phyloP scores from a whole-genome alignment of 2,888 invertebrate genomes.

The Tenthredo livida region DNA sequence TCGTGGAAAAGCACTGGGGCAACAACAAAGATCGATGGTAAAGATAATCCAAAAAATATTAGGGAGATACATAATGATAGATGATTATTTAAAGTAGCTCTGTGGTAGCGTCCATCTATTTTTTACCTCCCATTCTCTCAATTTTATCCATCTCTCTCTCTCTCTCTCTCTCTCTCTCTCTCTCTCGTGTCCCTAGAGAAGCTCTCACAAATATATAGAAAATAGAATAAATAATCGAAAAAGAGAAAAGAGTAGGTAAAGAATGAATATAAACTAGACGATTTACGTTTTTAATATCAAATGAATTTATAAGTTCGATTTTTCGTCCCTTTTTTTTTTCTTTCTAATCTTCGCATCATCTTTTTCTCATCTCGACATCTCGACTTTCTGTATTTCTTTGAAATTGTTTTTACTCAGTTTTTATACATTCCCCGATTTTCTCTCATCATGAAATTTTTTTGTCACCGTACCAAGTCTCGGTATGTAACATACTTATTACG shows the following conservation, averaged over 20 bases:
- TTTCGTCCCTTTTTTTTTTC: background rate
- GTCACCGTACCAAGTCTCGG: background rate
- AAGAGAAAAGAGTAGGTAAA: background rate
- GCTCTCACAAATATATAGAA: background rate
- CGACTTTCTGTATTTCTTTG: background rate
- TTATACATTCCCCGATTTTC: background rate
- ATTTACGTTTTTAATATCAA: background rate
- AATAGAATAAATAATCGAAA: background rate
- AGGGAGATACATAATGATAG: conserved; percentile 52
- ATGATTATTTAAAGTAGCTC: conserved; percentile 55
- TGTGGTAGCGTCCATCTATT: conserved; percentile 26
- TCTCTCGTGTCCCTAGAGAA: background rate
- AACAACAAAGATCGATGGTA: conserved; percentile 36
- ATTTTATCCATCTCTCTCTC: background rate
- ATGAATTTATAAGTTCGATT: background rate
- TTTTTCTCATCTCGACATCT: background rate
- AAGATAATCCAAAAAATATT: conserved; percentile 28
- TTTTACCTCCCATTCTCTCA: background rate
- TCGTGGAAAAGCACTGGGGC: background rate
- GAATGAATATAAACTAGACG: background rate
- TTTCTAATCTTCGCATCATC: too few relatives aligned
- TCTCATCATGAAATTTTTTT: background rate
- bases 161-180: conserved; percentile 23
- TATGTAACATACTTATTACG: background rate
- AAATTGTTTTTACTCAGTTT: background rate